Base-by-base conservation (phyloP, 1,140 invertebrate species). In the Camponotus pennsylvanicus region DNA sequence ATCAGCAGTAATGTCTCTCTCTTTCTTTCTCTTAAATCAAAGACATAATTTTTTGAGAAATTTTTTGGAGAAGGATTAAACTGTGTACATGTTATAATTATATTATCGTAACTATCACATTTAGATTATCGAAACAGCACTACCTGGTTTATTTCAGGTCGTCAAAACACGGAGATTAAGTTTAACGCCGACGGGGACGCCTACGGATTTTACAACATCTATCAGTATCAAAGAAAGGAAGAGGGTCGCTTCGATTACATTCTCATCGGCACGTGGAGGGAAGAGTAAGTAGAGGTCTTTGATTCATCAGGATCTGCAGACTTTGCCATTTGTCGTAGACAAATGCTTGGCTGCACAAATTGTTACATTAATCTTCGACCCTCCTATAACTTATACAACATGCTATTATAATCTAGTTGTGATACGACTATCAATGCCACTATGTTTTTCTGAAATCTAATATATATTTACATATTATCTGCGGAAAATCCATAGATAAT, bases 161-260 rank as follows among this genome's bases (percentile, higher is more conserved):
- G 95, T 3, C 96, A 97, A 92, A 95, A 95, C 21, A 96, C 96
- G 27, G 95, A 96, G 89, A 96, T 97, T 85, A 95, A 95, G 88
- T 97, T 97, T 93, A 96, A 97, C 91, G 88, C 94, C 18, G 95
- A 97, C 85, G 96, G 97, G 0, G 97, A 97, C 92, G 96, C 97
- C 3, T 96, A 96, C 77, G 97, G 97, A 27, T 96, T 95, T 89
- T 97, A 97, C 92, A 96, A 96, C 89, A 97, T 97, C 88, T 97
- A 97, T 94, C 96, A 97, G 91, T 97, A 97, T 93, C 96, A 97
- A 88, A 92, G 89, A 37, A 95, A 94, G 63, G 93, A 93, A 64
- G 95, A 94, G 73, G 94, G 92, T 21, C 94, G 95, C 90, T 96
- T 95, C 87, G 96, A 97, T 92, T 97, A 97, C 92, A 95, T 95